A percentile compares a stretch with the other conserved stretches of the same genome.
Evolutionary conservation across 2,113 vertebrate species (phyloP).

Genomic region (mouse (Mus musculus)): DNA sequence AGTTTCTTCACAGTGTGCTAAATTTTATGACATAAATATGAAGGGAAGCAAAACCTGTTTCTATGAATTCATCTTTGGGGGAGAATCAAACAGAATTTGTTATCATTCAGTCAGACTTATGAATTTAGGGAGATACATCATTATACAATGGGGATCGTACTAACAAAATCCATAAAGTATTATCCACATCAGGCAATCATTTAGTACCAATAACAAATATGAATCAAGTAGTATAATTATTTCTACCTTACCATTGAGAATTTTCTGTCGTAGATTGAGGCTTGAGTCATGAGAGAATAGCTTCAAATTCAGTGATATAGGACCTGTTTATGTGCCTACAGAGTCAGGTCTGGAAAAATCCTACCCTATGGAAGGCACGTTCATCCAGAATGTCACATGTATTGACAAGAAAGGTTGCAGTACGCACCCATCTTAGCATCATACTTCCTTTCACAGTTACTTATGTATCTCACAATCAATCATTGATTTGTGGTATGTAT

Average conservation of each 20-base stretch:
- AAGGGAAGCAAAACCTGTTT: neutral
- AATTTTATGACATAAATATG: constrained; percentile 8
- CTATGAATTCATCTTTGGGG: constrained; percentile 4
- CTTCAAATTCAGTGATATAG: neutral
- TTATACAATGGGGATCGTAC: neutral
- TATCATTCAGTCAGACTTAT: neutral
- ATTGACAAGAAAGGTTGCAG: neutral
- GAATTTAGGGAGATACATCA: neutral
- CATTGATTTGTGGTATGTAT: neutral
- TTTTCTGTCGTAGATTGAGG: neutral
- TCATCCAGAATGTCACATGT: neutral
- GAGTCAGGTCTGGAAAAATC: neutral
- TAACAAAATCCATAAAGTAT: neutral
- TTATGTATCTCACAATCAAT: neutral
- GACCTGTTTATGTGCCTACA: neutral
- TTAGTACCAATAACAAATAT: neutral
- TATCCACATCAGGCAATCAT: neutral
- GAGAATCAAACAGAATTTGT: neutral
- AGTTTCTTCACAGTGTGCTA: neutral
- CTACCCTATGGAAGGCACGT: neutral
- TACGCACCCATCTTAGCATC: neutral
- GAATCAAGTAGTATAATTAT: neutral
- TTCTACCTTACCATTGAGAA: neutral
- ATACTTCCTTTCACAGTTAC: neutral
- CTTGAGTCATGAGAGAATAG: neutral